Evolutionary conservation across 2,797 vertebrate genomes (phyloP).

Genomic region (Squalus acanthias): DNA sequence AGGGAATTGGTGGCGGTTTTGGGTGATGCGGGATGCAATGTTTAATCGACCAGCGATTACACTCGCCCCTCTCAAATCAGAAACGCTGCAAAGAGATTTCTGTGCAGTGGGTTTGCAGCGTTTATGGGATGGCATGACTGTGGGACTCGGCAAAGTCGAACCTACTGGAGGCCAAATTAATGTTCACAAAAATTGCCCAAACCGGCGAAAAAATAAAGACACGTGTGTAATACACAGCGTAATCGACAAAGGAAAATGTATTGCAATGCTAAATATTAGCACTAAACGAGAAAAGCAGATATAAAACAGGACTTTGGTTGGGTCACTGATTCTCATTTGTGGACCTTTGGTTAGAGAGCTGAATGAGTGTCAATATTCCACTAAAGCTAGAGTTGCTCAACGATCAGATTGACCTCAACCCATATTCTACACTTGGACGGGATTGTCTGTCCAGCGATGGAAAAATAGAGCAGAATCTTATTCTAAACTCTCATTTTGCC

Average conservation of each 20-base stretch:
- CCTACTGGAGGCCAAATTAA: not conserved
- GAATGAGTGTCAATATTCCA: not conserved
- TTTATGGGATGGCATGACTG: not conserved
- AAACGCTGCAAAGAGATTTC: not conserved
- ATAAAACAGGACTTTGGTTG: not conserved
- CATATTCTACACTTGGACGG: not conserved
- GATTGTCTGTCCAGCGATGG: not conserved
- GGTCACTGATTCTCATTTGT: not conserved
- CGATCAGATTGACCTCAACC: not conserved
- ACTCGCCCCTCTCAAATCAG: not conserved
- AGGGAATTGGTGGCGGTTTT: too few relatives aligned
- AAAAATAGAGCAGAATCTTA: not conserved
- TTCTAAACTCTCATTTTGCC: not conserved
- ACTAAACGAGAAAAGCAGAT: not conserved
- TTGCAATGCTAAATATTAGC: not conserved
- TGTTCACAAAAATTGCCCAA: not conserved
- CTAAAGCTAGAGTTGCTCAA: not conserved
- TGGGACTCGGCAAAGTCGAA: not conserved
- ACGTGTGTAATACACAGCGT: not conserved
- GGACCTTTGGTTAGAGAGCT: not conserved
- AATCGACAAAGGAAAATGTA: not conserved
- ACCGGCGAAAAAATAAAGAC: not conserved
- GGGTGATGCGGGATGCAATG: too few relatives aligned
- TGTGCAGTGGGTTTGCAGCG: too few relatives aligned
- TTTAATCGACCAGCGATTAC: not conserved